Percentiles rank a stretch among this genome's conserved stretches.
These are phyloP conservation scores for Rhinogobius similis DNA, from an alignment of 2,113 vertebrate genomes.

Conservation along the genomic window DNA sequence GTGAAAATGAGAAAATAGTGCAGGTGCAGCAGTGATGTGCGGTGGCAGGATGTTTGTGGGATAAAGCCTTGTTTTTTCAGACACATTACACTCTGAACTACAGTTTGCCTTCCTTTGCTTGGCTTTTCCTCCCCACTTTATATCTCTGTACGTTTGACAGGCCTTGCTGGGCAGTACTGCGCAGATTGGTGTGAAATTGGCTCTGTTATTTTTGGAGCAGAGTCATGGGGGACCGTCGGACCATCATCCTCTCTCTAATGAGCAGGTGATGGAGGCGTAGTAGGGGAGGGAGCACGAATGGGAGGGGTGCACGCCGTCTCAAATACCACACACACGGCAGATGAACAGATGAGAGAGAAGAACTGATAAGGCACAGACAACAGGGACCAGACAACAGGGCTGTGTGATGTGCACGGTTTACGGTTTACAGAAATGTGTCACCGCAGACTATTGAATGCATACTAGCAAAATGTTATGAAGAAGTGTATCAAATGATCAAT, in stretches of 20 bases:
- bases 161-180: slow-evolving; percentile 53
- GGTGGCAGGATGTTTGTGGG: slow-evolving; percentile 10
- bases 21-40: not conserved
- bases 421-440: not conserved
- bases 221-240: slow-evolving; percentile 68
- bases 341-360: slow-evolving; percentile 32
- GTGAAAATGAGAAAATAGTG: not conserved
- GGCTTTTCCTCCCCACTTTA: slow-evolving; percentile 37
- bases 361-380: slow-evolving; percentile 13
- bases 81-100: slow-evolving; percentile 48
- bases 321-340: slow-evolving; percentile 31
- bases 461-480: not conserved
- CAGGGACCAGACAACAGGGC: not conserved
- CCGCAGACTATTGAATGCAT: not conserved
- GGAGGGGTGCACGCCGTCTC: slow-evolving; percentile 25
- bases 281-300: slow-evolving; percentile 23
- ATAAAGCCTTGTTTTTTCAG: slow-evolving; percentile 31
- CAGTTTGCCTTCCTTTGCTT: slow-evolving; percentile 23
- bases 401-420: slow-evolving; percentile 11
- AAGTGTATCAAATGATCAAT: not conserved
- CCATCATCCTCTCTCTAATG: slow-evolving; percentile 75
- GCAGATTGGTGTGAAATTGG: slow-evolving; percentile 83
- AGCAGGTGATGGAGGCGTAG: slow-evolving; percentile 74
- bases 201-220: slow-evolving; percentile 80
- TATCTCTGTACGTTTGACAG: slow-evolving; percentile 50